A percentile compares a stretch with the other conserved stretches of the same genome.
Evolutionary conservation across 2,113 vertebrate species (phyloP).

Genomic region (Vireo altiloquus): DNA sequence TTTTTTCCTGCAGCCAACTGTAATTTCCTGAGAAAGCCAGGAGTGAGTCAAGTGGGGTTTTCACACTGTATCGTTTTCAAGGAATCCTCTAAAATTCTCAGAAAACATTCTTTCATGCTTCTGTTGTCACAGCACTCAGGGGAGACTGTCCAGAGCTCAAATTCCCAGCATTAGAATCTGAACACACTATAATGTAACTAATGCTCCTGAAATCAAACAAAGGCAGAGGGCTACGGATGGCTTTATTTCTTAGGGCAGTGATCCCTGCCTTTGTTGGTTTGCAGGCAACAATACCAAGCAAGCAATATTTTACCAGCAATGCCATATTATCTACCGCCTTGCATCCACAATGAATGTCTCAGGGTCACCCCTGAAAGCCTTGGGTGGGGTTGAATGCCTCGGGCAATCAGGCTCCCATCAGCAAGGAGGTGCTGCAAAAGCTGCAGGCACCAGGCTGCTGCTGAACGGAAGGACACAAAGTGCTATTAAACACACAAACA

Average conservation of each 20-base stretch:
- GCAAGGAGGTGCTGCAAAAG: conserved; percentile 16
- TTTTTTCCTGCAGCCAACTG: background rate
- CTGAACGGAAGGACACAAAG: background rate
- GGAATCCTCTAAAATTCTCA: conserved; percentile 41
- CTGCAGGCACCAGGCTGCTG: background rate
- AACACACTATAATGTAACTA: conserved; percentile 45
- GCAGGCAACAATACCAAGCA: conserved; percentile 32
- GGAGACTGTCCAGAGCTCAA: conserved; percentile 36
- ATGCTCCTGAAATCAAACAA: conserved; percentile 53
- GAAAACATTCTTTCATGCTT: conserved; percentile 47
- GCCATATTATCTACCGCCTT: conserved; percentile 10
- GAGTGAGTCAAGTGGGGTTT: conserved; percentile 23
- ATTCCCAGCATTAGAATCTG: conserved; percentile 34
- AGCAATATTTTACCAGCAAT: conserved; percentile 36
- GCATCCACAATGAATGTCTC: conserved; percentile 35
- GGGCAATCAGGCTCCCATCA: background rate
- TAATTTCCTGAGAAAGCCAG: conserved; percentile 25
- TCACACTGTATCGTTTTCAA: conserved; percentile 15
- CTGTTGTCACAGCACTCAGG: conserved; percentile 44
- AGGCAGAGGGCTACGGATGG: conserved; percentile 42
- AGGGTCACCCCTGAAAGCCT: conserved; percentile 36
- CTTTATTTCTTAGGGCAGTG: conserved; percentile 53
- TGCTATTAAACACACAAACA: background rate
- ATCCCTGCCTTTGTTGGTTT: conserved; percentile 55
- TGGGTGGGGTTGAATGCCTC: conserved; percentile 36